Conservation (phyloP, 2,113 vertebrate genomes). For the Anthoscopus minutus region DNA sequence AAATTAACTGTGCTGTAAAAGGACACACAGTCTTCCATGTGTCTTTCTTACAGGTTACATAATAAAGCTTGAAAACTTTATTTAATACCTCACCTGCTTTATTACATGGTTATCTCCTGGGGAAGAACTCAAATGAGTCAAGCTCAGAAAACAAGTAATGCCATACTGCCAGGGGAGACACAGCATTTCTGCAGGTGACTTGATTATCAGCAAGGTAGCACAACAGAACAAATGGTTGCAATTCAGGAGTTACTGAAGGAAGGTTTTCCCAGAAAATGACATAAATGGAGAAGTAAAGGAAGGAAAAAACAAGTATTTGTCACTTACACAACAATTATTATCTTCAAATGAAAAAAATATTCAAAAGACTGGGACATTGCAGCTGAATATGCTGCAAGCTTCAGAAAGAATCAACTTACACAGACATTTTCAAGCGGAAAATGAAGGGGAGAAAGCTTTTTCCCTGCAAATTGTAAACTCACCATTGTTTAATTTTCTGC, state of each 20-base stretch:
- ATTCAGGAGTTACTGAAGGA: constrained; percentile 48
- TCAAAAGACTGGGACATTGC: constrained; percentile 29
- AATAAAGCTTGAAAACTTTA: constrained; percentile 38
- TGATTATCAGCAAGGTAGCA: constrained; percentile 81
- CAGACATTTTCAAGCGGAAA: not conserved
- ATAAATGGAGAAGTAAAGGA: not conserved
- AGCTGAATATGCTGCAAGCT: constrained; percentile 30
- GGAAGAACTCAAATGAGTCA: constrained; percentile 58
- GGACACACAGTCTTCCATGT: not conserved
- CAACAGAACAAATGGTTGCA: constrained; percentile 65
- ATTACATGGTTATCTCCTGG: constrained; percentile 44
- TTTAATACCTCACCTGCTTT: constrained; percentile 56
- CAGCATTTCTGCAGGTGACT: constrained; percentile 73
- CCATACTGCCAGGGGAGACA: constrained; percentile 61
- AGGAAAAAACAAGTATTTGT: constrained; percentile 25
- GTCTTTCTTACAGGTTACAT: not conserved
- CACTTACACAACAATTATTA: constrained; percentile 6
- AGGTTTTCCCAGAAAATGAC: constrained; percentile 44
- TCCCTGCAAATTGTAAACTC: not conserved
- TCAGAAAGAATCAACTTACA: constrained; percentile 43
- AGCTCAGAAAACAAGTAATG: constrained; percentile 67
- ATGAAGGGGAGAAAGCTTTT: not conserved
- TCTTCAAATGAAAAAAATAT: constrained; percentile 48
- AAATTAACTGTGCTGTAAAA: not conserved
- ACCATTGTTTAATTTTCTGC: not conserved